Conservation (phyloP, 2,797 vertebrate genomes). For the Anisognathus igniventris region DNA sequence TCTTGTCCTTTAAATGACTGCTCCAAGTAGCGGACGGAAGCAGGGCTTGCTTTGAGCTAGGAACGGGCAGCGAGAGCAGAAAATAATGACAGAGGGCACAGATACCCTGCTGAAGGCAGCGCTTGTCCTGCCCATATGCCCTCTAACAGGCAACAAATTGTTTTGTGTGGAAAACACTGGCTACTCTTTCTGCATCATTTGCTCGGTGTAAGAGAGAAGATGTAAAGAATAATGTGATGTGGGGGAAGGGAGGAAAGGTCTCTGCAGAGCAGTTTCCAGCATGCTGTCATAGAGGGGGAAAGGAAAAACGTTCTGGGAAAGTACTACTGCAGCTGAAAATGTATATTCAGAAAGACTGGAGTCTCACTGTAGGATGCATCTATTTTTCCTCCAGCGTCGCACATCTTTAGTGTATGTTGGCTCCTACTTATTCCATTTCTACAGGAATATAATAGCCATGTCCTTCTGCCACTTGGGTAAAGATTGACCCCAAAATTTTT, state of each 20-base stretch:
- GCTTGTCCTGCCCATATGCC: conserved; percentile 26
- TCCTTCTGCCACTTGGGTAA: background rate
- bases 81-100: conserved; percentile 50
- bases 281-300: background rate
- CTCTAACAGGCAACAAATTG: conserved; percentile 45
- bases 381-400: background rate
- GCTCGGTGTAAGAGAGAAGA: conserved; percentile 14
- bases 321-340: background rate
- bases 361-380: background rate
- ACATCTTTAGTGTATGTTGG: background rate
- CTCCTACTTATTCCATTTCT: background rate
- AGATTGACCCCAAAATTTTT: background rate
- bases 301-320: background rate
- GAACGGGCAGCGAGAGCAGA: background rate
- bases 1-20: conserved; percentile 8
- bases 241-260: background rate
- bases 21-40: background rate
- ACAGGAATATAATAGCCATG: background rate
- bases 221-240: background rate
- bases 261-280: background rate
- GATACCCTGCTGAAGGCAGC: conserved; percentile 31
- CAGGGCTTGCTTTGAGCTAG: conserved; percentile 23
- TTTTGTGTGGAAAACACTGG: conserved; percentile 18
- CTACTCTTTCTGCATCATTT: background rate
- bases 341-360: background rate